A percentile compares a stretch with the other conserved stretches of the same genome.
These are phyloP conservation scores for Takifugu rubripes DNA, from an alignment of 2,797 vertebrate species.

Conservation along the genomic window DNA sequence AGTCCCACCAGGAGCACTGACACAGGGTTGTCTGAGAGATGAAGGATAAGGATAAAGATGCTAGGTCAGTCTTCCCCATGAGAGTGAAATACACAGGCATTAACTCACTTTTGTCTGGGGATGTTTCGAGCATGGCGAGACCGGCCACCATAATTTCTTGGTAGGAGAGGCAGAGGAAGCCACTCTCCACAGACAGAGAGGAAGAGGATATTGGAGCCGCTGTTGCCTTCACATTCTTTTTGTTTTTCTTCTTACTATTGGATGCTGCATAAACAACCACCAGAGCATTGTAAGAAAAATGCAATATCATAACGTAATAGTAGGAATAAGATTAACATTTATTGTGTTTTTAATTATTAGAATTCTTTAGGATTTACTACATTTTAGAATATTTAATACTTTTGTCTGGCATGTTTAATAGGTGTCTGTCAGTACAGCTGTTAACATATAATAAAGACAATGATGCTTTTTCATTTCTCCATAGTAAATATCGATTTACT, in stretches of 20 bases:
- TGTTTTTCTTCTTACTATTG: conserved; percentile 82
- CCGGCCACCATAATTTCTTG: conserved; percentile 94
- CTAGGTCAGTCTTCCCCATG: background rate
- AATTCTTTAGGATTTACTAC: too few species aligned
- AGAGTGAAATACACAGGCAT: background rate
- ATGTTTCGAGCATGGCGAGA: conserved; percentile 78
- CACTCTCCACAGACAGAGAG: conserved; percentile 77
- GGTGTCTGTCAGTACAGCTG: too few species aligned
- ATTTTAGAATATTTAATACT: too few species aligned
- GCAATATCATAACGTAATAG: too few species aligned
- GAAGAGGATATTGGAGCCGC: conserved; percentile 34
- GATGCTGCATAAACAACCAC: conserved; percentile 38
- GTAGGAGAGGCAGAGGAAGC: conserved; percentile 92
- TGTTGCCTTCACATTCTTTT: conserved; percentile 68
- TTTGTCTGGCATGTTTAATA: too few species aligned
- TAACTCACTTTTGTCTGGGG: conserved; percentile 4
- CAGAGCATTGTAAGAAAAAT: too few species aligned
- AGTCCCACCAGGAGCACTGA: conserved; percentile 87
- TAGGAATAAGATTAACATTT: too few species aligned
- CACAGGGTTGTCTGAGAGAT: conserved; percentile 66
- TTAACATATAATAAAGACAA: too few species aligned
- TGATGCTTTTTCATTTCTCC: too few species aligned
- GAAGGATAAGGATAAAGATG: too few species aligned
- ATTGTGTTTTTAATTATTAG: too few species aligned
- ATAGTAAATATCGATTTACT: too few species aligned